Evolutionary conservation across 2,797 vertebrate genomes (phyloP).

Genomic region (Anguilla pacifica): DNA sequence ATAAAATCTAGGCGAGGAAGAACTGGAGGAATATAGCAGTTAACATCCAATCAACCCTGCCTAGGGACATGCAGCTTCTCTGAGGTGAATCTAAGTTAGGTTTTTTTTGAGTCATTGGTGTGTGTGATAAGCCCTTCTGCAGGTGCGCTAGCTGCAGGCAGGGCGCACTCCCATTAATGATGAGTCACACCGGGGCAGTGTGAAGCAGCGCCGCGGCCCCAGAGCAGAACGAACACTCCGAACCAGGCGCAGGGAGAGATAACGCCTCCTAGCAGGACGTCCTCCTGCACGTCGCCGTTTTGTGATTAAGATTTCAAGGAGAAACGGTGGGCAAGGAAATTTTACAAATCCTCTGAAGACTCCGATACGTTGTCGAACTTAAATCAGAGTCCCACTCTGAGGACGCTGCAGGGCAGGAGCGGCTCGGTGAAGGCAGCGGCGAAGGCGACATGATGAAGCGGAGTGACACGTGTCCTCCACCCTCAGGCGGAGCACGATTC

Average conservation of each 20-base stretch:
- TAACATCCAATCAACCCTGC: constrained; percentile 22
- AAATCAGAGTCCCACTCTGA: constrained; percentile 18
- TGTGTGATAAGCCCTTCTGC: constrained; percentile 26
- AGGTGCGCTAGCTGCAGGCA: constrained; percentile 22
- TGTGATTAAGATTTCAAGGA: not conserved
- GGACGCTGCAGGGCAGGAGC: not conserved
- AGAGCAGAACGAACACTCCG: not conserved
- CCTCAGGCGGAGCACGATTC: not conserved
- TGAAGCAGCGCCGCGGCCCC: not conserved
- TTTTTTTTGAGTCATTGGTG: constrained; percentile 19
- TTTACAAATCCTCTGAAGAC: constrained; percentile 27
- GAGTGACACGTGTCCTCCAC: not conserved
- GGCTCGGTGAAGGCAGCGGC: not conserved
- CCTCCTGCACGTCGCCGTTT: not conserved
- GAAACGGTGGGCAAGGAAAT: not conserved
- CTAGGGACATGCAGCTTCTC: constrained; percentile 31
- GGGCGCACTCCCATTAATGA: constrained; percentile 24
- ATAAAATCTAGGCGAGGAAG: constrained; percentile 15
- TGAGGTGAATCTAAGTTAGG: constrained; percentile 21
- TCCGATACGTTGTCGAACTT: constrained; percentile 11
- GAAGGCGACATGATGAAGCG: not conserved
- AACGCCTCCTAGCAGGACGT: not conserved
- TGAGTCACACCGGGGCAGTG: not conserved
- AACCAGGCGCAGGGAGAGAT: not conserved
- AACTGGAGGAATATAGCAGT: constrained; percentile 24